Base-by-base conservation (phyloP, 2,888 invertebrate genomes). In the Maniola hyperantus region DNA sequence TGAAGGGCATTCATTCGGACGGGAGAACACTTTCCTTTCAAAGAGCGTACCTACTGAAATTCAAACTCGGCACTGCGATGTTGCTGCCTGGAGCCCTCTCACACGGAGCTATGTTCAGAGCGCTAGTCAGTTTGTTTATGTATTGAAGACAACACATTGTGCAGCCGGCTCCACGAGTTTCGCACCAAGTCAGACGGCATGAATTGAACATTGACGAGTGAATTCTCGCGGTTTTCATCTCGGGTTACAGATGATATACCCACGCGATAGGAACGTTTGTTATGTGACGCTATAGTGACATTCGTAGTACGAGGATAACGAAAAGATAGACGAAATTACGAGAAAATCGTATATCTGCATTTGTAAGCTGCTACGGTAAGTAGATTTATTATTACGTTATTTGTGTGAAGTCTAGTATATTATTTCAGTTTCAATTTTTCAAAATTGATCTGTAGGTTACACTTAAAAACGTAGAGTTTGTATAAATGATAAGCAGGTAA, bases 91-190 rank as follows among this genome's bases (percentile, higher is more conserved):
- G 73, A 63, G 67, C 72, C 72, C 74, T 70, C 72, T 68, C 76
- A 76, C 70, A 68, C 79, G 89, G 71, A 75, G 85, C 91, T 91
- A 91, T 82, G 84, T 91, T 92, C 91, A 88, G 83, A 76, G 74
- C 84, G 81, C 76, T 84, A 78, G 77, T 71, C 81, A 81, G 89
- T 91, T 92, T 92, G 91, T 92, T 92, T 92, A 92, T 91, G 86
- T 89, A 88, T 89, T 84, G 87, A 79, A 90, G 90, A 91, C 91
- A 91, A 90, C 91, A 89, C 89, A 87, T 87, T 84, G 86, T 88
- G 85, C 83, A 84, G 84, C 89, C 87, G 90, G 91, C 85, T 81
- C 82, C 82, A 80, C 75, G 82, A 79, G 84, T 82, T 81, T 82
- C 79, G 78, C 78, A 73, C 77, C 77, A 83, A 81, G 84, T 82